Evolutionary conservation across 2,113 vertebrate species (phyloP).

Genomic region (Lycocorax pyrrhopterus): DNA sequence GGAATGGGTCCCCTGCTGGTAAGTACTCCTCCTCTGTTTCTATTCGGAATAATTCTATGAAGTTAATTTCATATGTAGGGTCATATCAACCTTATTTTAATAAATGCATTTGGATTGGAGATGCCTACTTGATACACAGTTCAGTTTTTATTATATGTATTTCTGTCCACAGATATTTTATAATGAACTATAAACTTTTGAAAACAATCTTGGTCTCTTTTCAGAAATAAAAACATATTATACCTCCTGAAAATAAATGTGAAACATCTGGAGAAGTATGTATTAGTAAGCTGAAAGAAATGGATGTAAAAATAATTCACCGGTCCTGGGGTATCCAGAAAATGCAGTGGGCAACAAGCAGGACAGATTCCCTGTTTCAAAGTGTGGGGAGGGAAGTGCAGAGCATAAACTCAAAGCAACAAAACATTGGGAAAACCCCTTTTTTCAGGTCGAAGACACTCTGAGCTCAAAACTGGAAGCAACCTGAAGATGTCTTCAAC

Average conservation of each 20-base stretch:
- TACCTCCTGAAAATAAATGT: background rate
- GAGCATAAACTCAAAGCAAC: background rate
- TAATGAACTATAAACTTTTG: background rate
- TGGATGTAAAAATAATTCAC: background rate
- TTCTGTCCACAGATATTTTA: background rate
- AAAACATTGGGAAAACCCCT: background rate
- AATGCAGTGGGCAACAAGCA: background rate
- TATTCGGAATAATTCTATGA: background rate
- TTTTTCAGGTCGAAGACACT: background rate
- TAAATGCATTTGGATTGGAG: background rate
- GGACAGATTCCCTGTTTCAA: background rate
- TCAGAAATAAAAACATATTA: background rate
- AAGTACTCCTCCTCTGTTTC: background rate
- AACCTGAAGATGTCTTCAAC: background rate
- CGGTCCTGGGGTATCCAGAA: background rate
- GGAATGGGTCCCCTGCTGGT: background rate
- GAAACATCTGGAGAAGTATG: background rate
- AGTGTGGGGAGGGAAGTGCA: background rate
- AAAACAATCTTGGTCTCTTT: background rate
- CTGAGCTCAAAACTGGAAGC: background rate
- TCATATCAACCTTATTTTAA: background rate
- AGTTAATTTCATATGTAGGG: background rate
- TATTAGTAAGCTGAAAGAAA: background rate
- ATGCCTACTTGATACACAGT: background rate
- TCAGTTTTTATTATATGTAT: background rate